Evolutionary conservation across 2,113 vertebrate genomes (phyloP), one percentile per base, ranked within the genome.

Genomic region (Leiothrix lutea): DNA sequence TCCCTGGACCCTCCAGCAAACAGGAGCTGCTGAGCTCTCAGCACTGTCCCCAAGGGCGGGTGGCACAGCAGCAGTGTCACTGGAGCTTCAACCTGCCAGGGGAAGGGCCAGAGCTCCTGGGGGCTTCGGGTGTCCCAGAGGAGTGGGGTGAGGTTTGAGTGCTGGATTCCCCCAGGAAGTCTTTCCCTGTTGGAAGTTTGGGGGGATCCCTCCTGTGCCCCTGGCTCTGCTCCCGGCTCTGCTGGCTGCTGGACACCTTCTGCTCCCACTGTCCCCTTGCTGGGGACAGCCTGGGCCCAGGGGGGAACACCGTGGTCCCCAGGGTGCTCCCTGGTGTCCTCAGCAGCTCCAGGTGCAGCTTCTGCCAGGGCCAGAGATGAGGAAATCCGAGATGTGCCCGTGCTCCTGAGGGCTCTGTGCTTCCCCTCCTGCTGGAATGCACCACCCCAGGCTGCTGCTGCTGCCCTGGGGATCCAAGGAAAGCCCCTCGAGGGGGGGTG

Each of bases 71-170:
- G 62, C 54, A 6, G 45, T 19, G 58, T 16, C 56, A 36, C 56
- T 4, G 20, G 65, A 35, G 60, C 31, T 28, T 70, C 53, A 31
- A 17, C 5, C 45, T 86, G 54, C 21, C 58, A 35, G 31, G 29
- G 51, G 29, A 65, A n/a, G 48, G 33, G 11, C 8, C 51, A 45
- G 57, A 62, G 53, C 14, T 12, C 8, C 35, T 8, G 13, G 23
- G n/a, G 28, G 1, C 35, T 73, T 44, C 28, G 4, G 11, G 31
- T 66, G 17, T 53, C 47, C 64, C 1, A 0, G n/a, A n/a, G 45
- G 20, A 45, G 9, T 0, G 0, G 20, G 42, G 11, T 0, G 0
- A 82, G 62, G 48, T 26, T 33, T 72, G 62, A 24, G 48, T 82
- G 56, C 61, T 60, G 47, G 18, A 25, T 50, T 58, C 15, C 12